Evolutionary conservation across 2,113 vertebrate genomes (phyloP), one percentile per base, ranked within the genome.

Genomic region (Tinamus guttatus): DNA sequence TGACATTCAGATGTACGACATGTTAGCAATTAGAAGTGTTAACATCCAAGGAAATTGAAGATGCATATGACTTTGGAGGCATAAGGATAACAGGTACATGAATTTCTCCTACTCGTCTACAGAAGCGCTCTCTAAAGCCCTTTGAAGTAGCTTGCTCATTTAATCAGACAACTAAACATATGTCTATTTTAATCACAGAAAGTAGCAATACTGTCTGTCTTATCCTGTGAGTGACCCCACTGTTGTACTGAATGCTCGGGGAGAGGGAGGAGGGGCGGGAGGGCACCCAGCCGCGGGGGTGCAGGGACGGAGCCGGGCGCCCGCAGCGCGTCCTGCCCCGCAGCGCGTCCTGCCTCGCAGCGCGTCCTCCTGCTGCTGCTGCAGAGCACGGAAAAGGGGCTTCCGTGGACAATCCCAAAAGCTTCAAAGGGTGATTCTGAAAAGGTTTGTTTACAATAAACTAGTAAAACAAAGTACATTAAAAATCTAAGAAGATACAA

Each of bases 331-430:
- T 11, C 19, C 45, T 47, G 45, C 19, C 47, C 19, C 4, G 47
- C 8, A 8, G 21, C 49, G 8, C 9, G 49, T 11, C 19, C 45
- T 47, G 45, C 19, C 47, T 9, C 4, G 47, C 8, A 8, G n/a
- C n/a, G n/a, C n/a, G n/a, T n/a, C 20, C 47, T 10, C 47, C 47
- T 47, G 8, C 20, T 47, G 20, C 19, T 21, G 47, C 47, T 20
- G 47, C 47, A 47, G 19, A 21, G 20, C 19, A 47, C 47, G 21
- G 20, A 90, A 64, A 49, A 73, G 1, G 69, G 96, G 80, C 90
- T 91, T 94, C 69, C 27, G 84, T 93, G 81, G 87, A 96, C 85
- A 97, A 81, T n/a, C 32, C 74, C 87, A 75, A 89, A 86, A 1
- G 30, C 71, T 85, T 81, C 49, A 47, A 80, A 38, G 1, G 3